phyloP scores from a whole-genome alignment of 2,113 vertebrate genomes.

The Chaenocephalus aceratus region DNA sequence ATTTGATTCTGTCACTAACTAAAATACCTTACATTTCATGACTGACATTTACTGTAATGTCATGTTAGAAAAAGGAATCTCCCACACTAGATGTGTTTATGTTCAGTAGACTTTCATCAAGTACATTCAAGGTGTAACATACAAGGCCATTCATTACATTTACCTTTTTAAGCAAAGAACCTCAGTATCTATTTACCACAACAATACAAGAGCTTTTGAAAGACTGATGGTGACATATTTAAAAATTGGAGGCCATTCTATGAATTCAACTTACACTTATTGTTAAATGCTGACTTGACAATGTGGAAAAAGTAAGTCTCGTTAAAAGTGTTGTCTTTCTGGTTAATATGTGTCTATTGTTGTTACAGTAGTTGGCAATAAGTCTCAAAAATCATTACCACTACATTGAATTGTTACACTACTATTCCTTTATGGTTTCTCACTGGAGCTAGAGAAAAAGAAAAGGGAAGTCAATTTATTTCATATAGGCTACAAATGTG shows the following conservation, averaged over 20 bases:
- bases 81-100: too few species aligned
- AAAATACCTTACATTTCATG: too few species aligned
- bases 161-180: too few species aligned
- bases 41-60: too few species aligned
- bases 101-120: too few species aligned
- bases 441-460: not conserved
- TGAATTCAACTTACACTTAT: not conserved
- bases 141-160: too few species aligned
- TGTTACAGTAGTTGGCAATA: not conserved
- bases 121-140: too few species aligned
- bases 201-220: not conserved
- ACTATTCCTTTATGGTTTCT: not conserved
- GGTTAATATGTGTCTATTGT: slow-evolving; percentile 28
- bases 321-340: not conserved
- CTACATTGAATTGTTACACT: not conserved
- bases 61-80: too few species aligned
- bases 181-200: too few species aligned
- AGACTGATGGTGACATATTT: not conserved
- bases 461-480: not conserved
- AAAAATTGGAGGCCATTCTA: not conserved
- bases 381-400: not conserved
- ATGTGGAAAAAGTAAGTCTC: not conserved
- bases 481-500: not conserved
- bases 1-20: too few species aligned
- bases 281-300: not conserved